Conservation (phyloP, 2,797 vertebrate genomes). For the Menidia menidia region DNA sequence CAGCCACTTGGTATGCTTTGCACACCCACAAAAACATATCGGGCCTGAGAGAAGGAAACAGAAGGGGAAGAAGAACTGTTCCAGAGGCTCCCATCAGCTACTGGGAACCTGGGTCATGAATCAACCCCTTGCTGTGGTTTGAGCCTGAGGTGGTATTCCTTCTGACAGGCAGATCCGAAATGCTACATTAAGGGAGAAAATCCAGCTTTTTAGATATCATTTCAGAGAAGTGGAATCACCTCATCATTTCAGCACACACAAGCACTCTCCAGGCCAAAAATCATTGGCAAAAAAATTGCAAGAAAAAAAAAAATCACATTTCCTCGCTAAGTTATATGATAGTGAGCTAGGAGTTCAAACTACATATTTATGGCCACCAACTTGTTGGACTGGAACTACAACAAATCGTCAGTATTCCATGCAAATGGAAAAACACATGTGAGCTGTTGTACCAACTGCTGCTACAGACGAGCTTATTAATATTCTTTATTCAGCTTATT, state of each 20-base stretch:
- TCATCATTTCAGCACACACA: not conserved
- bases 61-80: constrained; percentile 26
- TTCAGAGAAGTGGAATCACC: not conserved
- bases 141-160: constrained; percentile 17
- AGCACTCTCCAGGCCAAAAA: constrained; percentile 1
- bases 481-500: constrained; percentile 8
- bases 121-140: constrained; percentile 29
- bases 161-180: constrained; percentile 27
- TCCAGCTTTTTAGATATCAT: constrained; percentile 7
- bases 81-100: constrained; percentile 33
- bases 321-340: constrained; percentile 13
- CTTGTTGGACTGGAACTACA: constrained; percentile 8
- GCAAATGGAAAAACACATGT: constrained; percentile 20
- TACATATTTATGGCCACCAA: constrained; percentile 19
- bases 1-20: constrained; percentile 81
- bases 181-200: not conserved
- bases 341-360: constrained; percentile 1
- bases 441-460: constrained; percentile 5
- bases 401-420: constrained; percentile 27
- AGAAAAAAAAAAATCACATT: not conserved
- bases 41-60: constrained; percentile 43
- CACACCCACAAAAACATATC: constrained; percentile 77
- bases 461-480: constrained; percentile 14
- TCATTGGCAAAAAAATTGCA: not conserved
- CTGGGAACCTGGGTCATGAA: constrained; percentile 39